These are phyloP conservation scores for Colistium nudipinnis DNA, from an alignment of 2,113 vertebrate species.

Conservation along the genomic window DNA sequence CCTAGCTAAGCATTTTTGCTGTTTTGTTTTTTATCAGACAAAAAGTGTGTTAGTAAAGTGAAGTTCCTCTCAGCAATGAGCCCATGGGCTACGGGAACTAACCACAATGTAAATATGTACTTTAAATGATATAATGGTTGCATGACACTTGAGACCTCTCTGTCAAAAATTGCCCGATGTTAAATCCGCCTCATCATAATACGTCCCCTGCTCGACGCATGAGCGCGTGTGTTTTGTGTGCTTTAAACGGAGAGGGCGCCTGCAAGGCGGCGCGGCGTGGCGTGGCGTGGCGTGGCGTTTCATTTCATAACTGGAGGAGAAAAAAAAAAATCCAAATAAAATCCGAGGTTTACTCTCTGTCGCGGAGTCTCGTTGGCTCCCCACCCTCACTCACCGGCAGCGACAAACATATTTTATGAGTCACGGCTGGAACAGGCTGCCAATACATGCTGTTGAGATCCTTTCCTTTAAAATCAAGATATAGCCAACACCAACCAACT, in stretches of 20 bases:
- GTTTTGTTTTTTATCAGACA: too few species aligned
- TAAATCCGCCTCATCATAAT: too few species aligned
- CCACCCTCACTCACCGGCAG: conserved; percentile 62
- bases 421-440: conserved; percentile 74
- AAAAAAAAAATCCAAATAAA: conserved; percentile 39
- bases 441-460: conserved; percentile 70
- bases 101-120: too few species aligned
- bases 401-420: conserved; percentile 80
- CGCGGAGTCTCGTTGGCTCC: conserved; percentile 54
- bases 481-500: conserved; percentile 73
- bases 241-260: not conserved
- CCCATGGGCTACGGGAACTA: too few species aligned
- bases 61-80: too few species aligned
- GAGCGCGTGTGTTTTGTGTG: too few species aligned
- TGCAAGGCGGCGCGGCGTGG: conserved; percentile 5
- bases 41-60: too few species aligned
- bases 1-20: too few species aligned
- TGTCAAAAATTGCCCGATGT: too few species aligned
- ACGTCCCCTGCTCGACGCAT: too few species aligned
- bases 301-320: conserved; percentile 16
- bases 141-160: too few species aligned
- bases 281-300: not conserved
- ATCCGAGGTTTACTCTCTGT: conserved; percentile 43
- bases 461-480: conserved; percentile 68
- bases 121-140: too few species aligned